Evolutionary conservation across 1,140 invertebrate genomes (phyloP).

Genomic region (Streblospio benedicti): DNA sequence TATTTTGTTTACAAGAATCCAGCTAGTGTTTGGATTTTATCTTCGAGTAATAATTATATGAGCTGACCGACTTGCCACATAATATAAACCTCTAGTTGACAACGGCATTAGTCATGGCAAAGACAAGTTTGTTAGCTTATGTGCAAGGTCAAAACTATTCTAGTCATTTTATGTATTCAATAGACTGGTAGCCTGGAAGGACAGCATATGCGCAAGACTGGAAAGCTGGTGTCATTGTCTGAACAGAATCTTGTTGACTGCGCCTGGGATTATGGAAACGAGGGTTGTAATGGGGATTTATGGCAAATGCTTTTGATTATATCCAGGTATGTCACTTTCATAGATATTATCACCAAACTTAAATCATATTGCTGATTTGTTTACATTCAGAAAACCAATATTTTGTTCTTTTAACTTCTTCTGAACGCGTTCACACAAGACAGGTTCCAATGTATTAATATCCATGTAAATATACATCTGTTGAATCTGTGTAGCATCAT

Average conservation of each 20-base stretch:
- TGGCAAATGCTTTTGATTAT: slow-evolving; percentile 83
- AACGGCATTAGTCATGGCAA: not conserved
- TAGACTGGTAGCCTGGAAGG: slow-evolving; percentile 35
- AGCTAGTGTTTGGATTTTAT: no score
- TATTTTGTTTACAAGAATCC: no score
- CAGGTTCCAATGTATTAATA: no score
- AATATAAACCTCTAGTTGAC: not conserved
- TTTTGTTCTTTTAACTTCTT: no score
- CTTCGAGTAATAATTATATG: not conserved
- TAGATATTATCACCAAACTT: no score
- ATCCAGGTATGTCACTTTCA: no score
- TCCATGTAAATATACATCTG: no score
- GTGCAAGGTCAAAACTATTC: no score
- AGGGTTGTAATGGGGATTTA: slow-evolving; percentile 93
- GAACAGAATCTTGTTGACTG: slow-evolving; percentile 42
- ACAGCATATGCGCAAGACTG: slow-evolving; percentile 26
- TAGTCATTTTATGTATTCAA: not conserved
- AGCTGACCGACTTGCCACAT: not conserved
- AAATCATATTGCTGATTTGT: no score
- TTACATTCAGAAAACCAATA: no score
- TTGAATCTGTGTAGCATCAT: slow-evolving; percentile 44
- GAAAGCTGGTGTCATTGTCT: slow-evolving; percentile 29
- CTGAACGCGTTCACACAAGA: no score
- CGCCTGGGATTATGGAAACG: slow-evolving; percentile 59
- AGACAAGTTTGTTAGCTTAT: not conserved